Conservation (phyloP, 2,797 vertebrate genomes). For the Sciaenops ocellatus region DNA sequence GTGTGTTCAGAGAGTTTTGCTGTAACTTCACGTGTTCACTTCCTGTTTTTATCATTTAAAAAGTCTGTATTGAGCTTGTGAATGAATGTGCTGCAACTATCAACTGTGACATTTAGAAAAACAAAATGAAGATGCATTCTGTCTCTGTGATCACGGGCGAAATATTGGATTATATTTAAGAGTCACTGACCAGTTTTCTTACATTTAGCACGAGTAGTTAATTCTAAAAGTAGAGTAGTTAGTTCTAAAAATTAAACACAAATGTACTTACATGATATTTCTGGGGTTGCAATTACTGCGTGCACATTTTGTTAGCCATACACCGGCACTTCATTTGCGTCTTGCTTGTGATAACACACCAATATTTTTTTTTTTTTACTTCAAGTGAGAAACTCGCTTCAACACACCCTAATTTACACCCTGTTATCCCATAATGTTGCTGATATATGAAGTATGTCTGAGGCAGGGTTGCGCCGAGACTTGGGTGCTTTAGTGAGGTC, state of each 20-base stretch:
- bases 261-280: too few relatives aligned
- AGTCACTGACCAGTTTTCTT: background rate
- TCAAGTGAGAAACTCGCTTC: background rate
- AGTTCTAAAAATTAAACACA: background rate
- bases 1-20: too few relatives aligned
- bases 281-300: too few relatives aligned
- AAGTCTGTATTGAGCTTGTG: too few relatives aligned
- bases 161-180: background rate
- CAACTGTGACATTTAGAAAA: background rate
- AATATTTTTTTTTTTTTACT: background rate
- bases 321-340: too few relatives aligned
- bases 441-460: background rate
- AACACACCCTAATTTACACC: background rate
- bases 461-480: constrained; percentile 19
- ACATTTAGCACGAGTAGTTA: background rate
- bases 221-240: too few relatives aligned
- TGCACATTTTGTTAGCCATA: too few relatives aligned
- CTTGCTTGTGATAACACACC: background rate
- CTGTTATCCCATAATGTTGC: background rate
- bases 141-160: background rate
- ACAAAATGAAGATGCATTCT: background rate
- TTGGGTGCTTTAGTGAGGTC: constrained; percentile 74
- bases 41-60: too few relatives aligned
- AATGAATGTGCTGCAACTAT: background rate
- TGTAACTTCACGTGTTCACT: too few relatives aligned